phyloP scores from a whole-genome alignment of 2,113 vertebrate species.

The Emydocephalus ijimae region DNA sequence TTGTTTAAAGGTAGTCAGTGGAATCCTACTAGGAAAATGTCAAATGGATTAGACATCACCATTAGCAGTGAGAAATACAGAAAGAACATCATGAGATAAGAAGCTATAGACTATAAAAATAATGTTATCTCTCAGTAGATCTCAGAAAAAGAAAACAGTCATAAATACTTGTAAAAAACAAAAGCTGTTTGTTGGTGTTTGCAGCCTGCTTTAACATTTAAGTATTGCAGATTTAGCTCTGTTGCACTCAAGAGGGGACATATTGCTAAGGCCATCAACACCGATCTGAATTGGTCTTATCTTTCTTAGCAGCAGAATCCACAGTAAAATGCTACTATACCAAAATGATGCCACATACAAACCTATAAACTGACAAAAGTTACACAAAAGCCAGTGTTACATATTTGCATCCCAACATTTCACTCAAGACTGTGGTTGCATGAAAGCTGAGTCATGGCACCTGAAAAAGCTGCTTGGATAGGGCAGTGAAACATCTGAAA shows the following conservation, averaged over 20 bases:
- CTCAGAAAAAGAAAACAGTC: background rate
- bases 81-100: background rate
- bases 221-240: background rate
- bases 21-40: background rate
- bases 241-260: background rate
- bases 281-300: background rate
- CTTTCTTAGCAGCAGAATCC: background rate
- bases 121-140: background rate
- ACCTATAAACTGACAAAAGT: background rate
- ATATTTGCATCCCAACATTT: background rate
- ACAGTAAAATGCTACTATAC: background rate
- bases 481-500: too few relatives aligned
- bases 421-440: background rate
- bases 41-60: conserved; percentile 1
- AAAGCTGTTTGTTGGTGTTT: background rate
- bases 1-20: background rate
- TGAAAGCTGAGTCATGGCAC: too few relatives aligned
- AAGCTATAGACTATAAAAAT: background rate
- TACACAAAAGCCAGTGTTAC: background rate
- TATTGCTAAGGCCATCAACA: background rate
- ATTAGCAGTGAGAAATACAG: background rate
- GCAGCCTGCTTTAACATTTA: background rate
- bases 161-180: background rate
- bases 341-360: background rate
- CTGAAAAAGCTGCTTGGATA: too few relatives aligned